phyloP scores from a whole-genome alignment of 2,888 invertebrate species.

The Meiosimyza platycephala region DNA sequence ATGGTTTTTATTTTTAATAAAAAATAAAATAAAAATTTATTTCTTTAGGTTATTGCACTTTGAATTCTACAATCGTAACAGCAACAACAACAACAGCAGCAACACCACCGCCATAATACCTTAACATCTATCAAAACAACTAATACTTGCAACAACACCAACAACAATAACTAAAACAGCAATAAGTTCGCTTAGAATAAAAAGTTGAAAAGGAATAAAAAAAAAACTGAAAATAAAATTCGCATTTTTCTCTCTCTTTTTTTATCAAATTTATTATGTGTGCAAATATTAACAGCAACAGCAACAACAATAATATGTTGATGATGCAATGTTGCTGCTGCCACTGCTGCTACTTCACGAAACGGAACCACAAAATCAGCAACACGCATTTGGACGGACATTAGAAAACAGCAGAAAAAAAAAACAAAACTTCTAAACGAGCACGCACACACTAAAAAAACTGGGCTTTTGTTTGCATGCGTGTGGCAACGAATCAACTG shows the following conservation, averaged over 20 bases:
- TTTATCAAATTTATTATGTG: not conserved
- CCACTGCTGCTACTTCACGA: conserved; percentile 2
- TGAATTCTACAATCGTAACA: conserved; percentile 42
- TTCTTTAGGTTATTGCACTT: conserved; percentile 58
- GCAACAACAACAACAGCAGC: conserved; percentile 5
- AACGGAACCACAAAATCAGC: conserved; percentile 1
- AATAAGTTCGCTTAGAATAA: not conserved
- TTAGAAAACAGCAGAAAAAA: conserved; percentile 1
- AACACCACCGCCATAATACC: conserved; percentile 6
- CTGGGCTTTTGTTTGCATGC: conserved; percentile 13
- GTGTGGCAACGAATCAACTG: conserved; percentile 18
- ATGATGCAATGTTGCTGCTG: conserved; percentile 22
- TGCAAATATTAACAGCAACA: not conserved
- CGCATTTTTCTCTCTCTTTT: conserved; percentile 14
- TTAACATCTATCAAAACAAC: not conserved
- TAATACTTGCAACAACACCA: not conserved
- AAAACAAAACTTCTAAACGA: conserved; percentile 1
- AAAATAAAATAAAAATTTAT: conserved; percentile 32
- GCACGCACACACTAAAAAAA: conserved; percentile 5
- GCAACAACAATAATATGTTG: conserved; percentile 31
- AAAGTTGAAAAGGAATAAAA: conserved; percentile 33
- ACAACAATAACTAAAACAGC: conserved; percentile 32
- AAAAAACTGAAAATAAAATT: conserved; percentile 11
- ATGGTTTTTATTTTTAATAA: not conserved
- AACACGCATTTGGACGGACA: conserved; percentile 9